Conservation (phyloP, 2,888 invertebrate genomes). For the Druceiella hillmani region DNA sequence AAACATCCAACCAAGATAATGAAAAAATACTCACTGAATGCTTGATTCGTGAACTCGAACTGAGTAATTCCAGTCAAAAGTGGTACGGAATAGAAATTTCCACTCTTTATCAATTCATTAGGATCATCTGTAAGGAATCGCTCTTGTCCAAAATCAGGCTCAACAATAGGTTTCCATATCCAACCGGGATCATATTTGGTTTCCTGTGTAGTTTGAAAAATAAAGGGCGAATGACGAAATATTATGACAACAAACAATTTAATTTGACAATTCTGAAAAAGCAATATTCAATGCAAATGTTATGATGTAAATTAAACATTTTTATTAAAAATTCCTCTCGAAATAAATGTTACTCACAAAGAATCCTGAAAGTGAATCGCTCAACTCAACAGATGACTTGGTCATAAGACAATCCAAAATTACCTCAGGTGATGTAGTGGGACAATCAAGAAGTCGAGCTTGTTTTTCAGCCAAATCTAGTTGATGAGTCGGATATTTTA, state of each 20-base stretch:
- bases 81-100: slow-evolving; percentile 57
- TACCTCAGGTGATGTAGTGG: slow-evolving; percentile 43
- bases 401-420: slow-evolving; percentile 57
- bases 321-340: too few species aligned
- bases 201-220: too few species aligned
- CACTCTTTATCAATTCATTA: slow-evolving; percentile 48
- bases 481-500: slow-evolving; percentile 49
- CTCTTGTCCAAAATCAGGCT: slow-evolving; percentile 61
- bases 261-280: too few species aligned
- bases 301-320: too few species aligned
- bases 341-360: slow-evolving; percentile 35
- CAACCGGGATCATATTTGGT: slow-evolving; percentile 48
- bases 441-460: slow-evolving; percentile 55
- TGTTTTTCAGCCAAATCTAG: slow-evolving; percentile 55
- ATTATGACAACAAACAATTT: too few species aligned
- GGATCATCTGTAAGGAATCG: slow-evolving; percentile 61
- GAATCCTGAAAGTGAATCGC: slow-evolving; percentile 41
- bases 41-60: slow-evolving; percentile 60
- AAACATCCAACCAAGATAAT: too few species aligned
- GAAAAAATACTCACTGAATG: slow-evolving; percentile 47
- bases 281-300: too few species aligned
- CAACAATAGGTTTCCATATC: slow-evolving; percentile 60
- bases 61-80: slow-evolving; percentile 60
- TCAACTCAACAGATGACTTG: slow-evolving; percentile 40
- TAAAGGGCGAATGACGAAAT: too few species aligned